Evolutionary conservation across 2,113 vertebrate species (phyloP).

Genomic region (chimpanzee (Pan troglodytes)): NHGRI_mPanTro3-v2.1_pri NC_072420.2:39851001-39851500

Average conservation of each 20-base stretch:
- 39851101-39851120: not conserved
- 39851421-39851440: not conserved
- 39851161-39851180: not conserved
- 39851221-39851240: not conserved
- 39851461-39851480: not conserved
- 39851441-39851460: not conserved
- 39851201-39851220: not conserved
- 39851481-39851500: fast-evolving
- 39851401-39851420: not conserved
- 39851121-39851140: not conserved
- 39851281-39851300: not conserved
- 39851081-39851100: not conserved
- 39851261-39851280: fast-evolving
- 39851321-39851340: not conserved
- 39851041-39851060: not conserved
- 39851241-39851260: fast-evolving
- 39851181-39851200: not conserved
- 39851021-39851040: not conserved
- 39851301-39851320: not conserved
- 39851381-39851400: not conserved
- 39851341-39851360: not conserved
- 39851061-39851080: not conserved
- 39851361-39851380: not conserved
- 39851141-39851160: not conserved
- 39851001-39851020: not conserved